Percentiles rank a stretch among this genome's conserved stretches.
Conservation (phyloP, 1,140 invertebrate genomes). For the Cydia amplana region DNA sequence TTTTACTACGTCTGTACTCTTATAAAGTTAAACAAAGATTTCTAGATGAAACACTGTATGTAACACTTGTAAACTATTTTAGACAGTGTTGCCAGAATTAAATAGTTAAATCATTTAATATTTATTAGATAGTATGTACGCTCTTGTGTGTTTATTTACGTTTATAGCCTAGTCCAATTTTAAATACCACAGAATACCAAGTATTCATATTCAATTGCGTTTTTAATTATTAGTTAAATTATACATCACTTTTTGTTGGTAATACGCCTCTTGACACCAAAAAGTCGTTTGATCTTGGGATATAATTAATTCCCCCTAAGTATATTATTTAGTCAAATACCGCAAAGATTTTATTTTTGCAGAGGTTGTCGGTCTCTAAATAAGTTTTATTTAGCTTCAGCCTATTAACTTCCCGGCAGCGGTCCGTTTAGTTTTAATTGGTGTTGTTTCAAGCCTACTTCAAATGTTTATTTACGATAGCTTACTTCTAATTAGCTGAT, state of each 20-base stretch:
- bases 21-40: no score
- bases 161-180: no score
- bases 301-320: not conserved
- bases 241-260: not conserved
- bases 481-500: not conserved
- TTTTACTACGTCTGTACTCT: no score
- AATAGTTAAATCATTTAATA: no score
- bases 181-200: no score
- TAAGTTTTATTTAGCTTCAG: slow-evolving; percentile 9
- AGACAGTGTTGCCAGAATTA: no score
- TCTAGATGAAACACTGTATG: no score
- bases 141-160: no score
- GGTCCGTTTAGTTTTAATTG: slow-evolving; percentile 30
- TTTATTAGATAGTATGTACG: no score
- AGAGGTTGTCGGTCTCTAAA: not conserved
- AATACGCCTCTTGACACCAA: not conserved
- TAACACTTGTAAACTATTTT: no score
- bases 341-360: not conserved
- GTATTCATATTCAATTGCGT: no score
- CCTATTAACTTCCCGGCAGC: slow-evolving; percentile 19
- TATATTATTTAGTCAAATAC: not conserved
- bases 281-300: not conserved
- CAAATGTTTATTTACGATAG: slow-evolving; percentile 4
- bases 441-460: slow-evolving; percentile 10
- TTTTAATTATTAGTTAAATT: not conserved